phyloP scores from a whole-genome alignment of 92 coral and sea anemone species.

The Phenganax subtilis region DNA sequence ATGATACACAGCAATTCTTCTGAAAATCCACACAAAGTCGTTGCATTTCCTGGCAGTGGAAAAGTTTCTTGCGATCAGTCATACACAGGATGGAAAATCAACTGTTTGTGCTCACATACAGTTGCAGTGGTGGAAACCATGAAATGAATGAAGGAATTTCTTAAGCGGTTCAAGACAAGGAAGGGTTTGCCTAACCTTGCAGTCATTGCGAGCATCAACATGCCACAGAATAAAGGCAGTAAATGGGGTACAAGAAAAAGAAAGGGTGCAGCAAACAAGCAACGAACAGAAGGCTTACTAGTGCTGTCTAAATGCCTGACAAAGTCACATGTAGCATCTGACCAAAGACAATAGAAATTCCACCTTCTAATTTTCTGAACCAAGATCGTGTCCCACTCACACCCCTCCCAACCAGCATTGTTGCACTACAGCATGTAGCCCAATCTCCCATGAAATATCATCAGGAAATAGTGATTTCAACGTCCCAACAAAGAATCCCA shows the following conservation, averaged over 20 bases:
- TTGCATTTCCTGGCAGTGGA: slow-evolving; percentile 21
- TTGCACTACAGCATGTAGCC: not conserved
- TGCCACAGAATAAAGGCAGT: slow-evolving; percentile 45
- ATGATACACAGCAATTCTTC: slow-evolving; percentile 36
- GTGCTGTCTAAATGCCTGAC: slow-evolving; percentile 12
- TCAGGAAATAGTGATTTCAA: not conserved
- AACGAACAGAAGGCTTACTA: slow-evolving; percentile 31
- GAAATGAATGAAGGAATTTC: slow-evolving; percentile 35
- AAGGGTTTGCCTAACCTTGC: slow-evolving; percentile 41
- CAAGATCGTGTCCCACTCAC: not conserved
- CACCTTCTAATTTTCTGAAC: not conserved
- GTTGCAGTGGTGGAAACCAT: slow-evolving; percentile 49
- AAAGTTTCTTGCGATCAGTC: slow-evolving; percentile 43
- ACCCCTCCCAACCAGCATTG: not conserved
- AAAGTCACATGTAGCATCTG: not conserved
- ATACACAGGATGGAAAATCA: slow-evolving; percentile 38
- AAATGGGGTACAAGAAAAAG: slow-evolving; percentile 44
- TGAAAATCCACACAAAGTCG: slow-evolving; percentile 39
- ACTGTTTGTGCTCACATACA: slow-evolving; percentile 51
- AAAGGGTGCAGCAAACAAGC: slow-evolving; percentile 44
- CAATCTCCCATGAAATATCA: not conserved
- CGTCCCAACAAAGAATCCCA: too few species aligned
- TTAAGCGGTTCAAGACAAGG: slow-evolving; percentile 38
- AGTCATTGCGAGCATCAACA: slow-evolving; percentile 44
- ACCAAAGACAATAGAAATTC: slow-evolving; percentile 7